Conservation (phyloP, 1,140 invertebrate genomes). For the Forficula auricularia region DNA sequence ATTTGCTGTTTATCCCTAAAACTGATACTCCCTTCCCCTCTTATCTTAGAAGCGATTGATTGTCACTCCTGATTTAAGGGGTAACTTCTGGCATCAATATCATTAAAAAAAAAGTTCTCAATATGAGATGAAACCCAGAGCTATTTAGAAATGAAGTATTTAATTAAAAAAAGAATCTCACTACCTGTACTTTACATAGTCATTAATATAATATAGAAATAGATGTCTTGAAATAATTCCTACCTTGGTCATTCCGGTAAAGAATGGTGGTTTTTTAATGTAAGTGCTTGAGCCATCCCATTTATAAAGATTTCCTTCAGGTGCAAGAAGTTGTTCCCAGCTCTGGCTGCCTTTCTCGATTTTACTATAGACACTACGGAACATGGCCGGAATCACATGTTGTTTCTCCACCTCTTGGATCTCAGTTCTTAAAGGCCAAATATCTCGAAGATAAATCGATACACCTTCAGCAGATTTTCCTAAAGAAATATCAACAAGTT, state of each 20-base stretch:
- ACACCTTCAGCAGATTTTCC: constrained; percentile 50
- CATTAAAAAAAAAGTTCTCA: constrained; percentile 3
- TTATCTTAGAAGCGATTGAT: no score
- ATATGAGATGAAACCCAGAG: no score
- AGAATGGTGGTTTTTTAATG: constrained; percentile 94
- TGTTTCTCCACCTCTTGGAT: constrained; percentile 79
- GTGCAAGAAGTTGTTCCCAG: constrained; percentile 72
- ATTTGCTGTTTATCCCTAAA: no score
- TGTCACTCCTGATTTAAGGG: no score
- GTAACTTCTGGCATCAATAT: no score
- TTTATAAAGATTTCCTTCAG: constrained; percentile 69
- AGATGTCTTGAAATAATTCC: constrained; percentile 2
- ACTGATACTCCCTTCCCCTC: no score
- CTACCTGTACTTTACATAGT: no score
- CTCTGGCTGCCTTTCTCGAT: constrained; percentile 68
- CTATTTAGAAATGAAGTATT: no score
- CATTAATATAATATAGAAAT: constrained; percentile 4
- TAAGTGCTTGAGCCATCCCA: constrained; percentile 88
- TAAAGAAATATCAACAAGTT: constrained; percentile 20
- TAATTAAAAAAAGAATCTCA: no score
- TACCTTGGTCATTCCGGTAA: constrained; percentile 64
- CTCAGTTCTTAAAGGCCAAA: constrained; percentile 85
- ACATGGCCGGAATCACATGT: constrained; percentile 93
- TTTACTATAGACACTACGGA: constrained; percentile 82
- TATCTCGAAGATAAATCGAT: constrained; percentile 70